These are phyloP conservation scores for Takifugu flavidus DNA, from an alignment of 2,113 vertebrate genomes.

Conservation along the genomic window DNA sequence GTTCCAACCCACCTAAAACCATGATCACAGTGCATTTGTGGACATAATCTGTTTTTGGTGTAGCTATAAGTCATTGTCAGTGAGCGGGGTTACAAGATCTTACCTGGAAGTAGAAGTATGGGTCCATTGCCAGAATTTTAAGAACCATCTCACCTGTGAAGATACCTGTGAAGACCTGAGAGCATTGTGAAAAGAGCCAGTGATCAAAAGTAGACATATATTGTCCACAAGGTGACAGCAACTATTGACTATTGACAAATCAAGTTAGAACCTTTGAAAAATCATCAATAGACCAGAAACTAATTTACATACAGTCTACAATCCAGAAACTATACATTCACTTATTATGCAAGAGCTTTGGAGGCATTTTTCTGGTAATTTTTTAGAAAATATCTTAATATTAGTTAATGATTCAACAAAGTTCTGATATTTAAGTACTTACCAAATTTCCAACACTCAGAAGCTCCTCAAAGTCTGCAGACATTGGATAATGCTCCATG, in stretches of 20 bases:
- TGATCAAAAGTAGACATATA: background rate
- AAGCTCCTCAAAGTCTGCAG: constrained; percentile 76
- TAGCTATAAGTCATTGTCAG: background rate
- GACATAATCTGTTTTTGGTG: background rate
- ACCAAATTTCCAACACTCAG: constrained; percentile 87
- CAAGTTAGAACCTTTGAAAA: too few species aligned
- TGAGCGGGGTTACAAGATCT: background rate
- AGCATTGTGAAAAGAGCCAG: background rate
- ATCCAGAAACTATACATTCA: too few species aligned
- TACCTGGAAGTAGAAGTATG: constrained; percentile 87
- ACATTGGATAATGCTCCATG: constrained; percentile 97
- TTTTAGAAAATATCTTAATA: too few species aligned
- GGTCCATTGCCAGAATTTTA: constrained; percentile 92
- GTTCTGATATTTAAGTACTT: constrained; percentile 37
- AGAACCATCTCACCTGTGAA: constrained; percentile 94
- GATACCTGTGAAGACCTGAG: constrained; percentile 93
- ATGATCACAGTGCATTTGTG: background rate
- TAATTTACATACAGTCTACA: too few species aligned
- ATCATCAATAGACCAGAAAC: too few species aligned
- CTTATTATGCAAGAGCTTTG: too few species aligned
- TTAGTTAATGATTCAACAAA: background rate
- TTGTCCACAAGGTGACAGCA: background rate
- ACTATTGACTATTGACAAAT: too few species aligned
- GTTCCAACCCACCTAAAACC: constrained; percentile 89
- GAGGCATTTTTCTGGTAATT: too few species aligned